These are phyloP conservation scores for Drosophila mayri DNA, from an alignment of 1,140 invertebrate species.

Conservation along the genomic window DNA sequence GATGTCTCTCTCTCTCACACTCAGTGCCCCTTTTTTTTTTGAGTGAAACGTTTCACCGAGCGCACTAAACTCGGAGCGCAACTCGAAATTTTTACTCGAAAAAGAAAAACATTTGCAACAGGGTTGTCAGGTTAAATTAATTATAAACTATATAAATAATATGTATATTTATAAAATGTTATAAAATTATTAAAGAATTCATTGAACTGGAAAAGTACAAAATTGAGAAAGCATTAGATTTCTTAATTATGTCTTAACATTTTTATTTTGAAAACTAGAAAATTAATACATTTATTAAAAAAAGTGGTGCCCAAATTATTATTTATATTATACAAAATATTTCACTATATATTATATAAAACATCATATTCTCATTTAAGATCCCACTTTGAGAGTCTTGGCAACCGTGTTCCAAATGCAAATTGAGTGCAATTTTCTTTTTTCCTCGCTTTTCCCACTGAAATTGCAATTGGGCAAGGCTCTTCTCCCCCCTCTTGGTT, in stretches of 20 bases:
- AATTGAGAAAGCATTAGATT: background rate
- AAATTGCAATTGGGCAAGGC: conserved; percentile 46
- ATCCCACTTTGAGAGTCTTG: background rate
- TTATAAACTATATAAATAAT: background rate
- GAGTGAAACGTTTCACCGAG: conserved; percentile 43
- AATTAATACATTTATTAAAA: too few species aligned
- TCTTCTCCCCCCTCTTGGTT: background rate
- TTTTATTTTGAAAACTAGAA: too few species aligned
- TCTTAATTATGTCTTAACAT: too few species aligned
- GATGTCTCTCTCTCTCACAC: background rate
- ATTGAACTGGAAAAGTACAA: background rate
- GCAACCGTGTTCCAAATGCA: conserved; percentile 24
- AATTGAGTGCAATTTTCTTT: conserved; percentile 45
- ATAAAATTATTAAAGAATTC: too few species aligned
- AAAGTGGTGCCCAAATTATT: too few species aligned
- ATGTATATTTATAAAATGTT: background rate
- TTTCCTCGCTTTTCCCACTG: conserved; percentile 12
- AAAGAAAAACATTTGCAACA: conserved; percentile 1
- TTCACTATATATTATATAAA: too few species aligned
- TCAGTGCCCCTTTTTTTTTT: conserved; percentile 12
- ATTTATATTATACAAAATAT: too few species aligned
- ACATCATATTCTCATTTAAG: background rate
- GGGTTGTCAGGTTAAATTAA: conserved; percentile 38
- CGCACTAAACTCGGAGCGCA: conserved; percentile 22
- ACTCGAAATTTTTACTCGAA: conserved; percentile 11